Conservation (phyloP, 2,888 invertebrate species). For the Amitus sp. region DNA sequence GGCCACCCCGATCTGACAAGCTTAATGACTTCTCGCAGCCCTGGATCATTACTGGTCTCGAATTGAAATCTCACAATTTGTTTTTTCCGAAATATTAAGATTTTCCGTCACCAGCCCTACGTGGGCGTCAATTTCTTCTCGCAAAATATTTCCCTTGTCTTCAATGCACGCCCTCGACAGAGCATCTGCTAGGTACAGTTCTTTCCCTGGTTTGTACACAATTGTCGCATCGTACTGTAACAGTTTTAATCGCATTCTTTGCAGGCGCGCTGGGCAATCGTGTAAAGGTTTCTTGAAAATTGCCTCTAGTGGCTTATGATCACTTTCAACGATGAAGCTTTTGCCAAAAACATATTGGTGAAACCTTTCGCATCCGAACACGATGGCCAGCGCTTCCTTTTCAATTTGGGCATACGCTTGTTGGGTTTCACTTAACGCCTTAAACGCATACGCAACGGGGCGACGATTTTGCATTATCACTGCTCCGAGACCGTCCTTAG, state of each 20-base stretch:
- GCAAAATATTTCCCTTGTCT: slow-evolving; percentile 9
- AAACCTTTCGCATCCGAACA: slow-evolving; percentile 41
- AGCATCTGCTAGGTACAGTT: slow-evolving; percentile 33
- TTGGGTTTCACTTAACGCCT: slow-evolving; percentile 43
- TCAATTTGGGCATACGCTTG: slow-evolving; percentile 45
- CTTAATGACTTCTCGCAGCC: neutral
- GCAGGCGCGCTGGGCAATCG: slow-evolving; percentile 14
- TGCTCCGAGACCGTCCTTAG: slow-evolving; percentile 29
- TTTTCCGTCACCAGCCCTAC: slow-evolving; percentile 15
- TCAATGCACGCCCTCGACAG: slow-evolving; percentile 29
- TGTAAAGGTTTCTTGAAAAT: slow-evolving; percentile 47
- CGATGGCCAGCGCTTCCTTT: slow-evolving; percentile 46
- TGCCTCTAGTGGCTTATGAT: slow-evolving; percentile 30
- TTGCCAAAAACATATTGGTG: slow-evolving; percentile 27
- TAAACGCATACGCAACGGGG: slow-evolving; percentile 46
- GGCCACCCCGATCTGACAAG: neutral
- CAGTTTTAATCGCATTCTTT: slow-evolving; percentile 31
- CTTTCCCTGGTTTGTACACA: slow-evolving; percentile 32
- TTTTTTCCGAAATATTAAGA: slow-evolving; percentile 12
- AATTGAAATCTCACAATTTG: slow-evolving; percentile 17
- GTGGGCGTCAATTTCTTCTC: slow-evolving; percentile 27
- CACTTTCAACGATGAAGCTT: slow-evolving; percentile 23
- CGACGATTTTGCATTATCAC: slow-evolving; percentile 43
- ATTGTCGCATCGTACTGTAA: slow-evolving; percentile 28
- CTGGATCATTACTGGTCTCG: slow-evolving; percentile 20